Percentiles rank a stretch among this genome's conserved stretches.
phyloP scores from a whole-genome alignment of 2,113 vertebrate species.

The Sardina pilchardus region DNA sequence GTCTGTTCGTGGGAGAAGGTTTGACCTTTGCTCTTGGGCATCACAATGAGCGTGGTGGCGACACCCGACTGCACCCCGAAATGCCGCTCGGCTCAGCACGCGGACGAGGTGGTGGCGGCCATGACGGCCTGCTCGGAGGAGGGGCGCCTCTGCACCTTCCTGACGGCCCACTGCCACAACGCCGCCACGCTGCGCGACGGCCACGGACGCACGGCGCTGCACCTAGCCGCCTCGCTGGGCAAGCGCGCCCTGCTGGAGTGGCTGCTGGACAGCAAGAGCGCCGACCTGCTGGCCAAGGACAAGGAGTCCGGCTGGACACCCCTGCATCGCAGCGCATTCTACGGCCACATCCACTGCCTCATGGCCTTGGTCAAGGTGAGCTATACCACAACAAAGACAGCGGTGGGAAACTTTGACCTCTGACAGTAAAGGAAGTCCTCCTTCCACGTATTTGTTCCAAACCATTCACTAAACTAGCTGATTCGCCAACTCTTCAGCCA shows the following conservation, averaged over 20 bases:
- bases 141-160: constrained; percentile 83
- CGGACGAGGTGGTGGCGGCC: constrained; percentile 85
- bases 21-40: constrained; percentile 11
- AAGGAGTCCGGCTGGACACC: constrained; percentile 96
- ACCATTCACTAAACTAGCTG: no score
- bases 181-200: constrained; percentile 82
- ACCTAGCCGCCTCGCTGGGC: constrained; percentile 88
- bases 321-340: constrained; percentile 92
- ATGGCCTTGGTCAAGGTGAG: constrained; percentile 86
- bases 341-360: constrained; percentile 94
- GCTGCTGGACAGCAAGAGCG: constrained; percentile 84
- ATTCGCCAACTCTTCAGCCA: no score
- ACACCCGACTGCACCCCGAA: constrained; percentile 85
- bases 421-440: no score
- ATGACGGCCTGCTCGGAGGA: constrained; percentile 88
- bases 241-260: constrained; percentile 87
- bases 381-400: not conserved
- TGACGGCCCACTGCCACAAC: constrained; percentile 88
- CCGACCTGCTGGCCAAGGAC: constrained; percentile 85
- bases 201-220: constrained; percentile 87
- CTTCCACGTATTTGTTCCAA: no score
- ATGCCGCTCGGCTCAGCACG: constrained; percentile 89
- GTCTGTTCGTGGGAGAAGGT: not conserved
- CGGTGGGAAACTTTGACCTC: no score
- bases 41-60: constrained; percentile 81